Percentiles rank a stretch among this genome's conserved stretches.
These are phyloP conservation scores for Drosophila kuntzei DNA, from an alignment of 2,888 invertebrate genomes.

Conservation along the genomic window DNA sequence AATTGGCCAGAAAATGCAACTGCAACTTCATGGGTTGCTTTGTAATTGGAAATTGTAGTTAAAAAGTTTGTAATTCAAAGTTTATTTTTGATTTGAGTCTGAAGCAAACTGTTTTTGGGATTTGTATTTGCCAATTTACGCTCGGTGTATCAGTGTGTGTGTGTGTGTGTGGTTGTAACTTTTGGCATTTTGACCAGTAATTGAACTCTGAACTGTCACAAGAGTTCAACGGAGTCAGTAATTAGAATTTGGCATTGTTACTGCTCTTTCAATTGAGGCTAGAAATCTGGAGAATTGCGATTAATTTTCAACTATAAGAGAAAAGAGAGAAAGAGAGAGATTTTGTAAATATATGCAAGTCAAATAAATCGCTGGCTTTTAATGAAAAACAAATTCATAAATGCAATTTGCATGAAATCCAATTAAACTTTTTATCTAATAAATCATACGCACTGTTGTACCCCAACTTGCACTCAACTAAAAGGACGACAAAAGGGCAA, in stretches of 20 bases:
- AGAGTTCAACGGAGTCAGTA: constrained; percentile 55
- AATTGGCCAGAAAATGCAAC: constrained; percentile 37
- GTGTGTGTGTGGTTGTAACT: constrained; percentile 39
- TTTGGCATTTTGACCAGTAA: constrained; percentile 65
- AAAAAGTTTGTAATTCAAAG: constrained; percentile 71
- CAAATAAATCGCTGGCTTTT: constrained; percentile 44
- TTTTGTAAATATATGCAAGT: constrained; percentile 9
- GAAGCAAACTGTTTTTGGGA: constrained; percentile 36
- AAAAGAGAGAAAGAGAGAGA: neutral
- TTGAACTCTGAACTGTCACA: constrained; percentile 70
- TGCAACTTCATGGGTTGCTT: constrained; percentile 32
- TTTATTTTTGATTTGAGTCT: constrained; percentile 65
- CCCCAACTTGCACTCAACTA: too few species aligned
- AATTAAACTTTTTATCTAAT: constrained; percentile 75
- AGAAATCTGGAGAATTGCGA: constrained; percentile 12
- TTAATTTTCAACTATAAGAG: neutral
- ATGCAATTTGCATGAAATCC: constrained; percentile 72
- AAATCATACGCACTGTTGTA: constrained; percentile 71
- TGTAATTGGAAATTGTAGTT: constrained; percentile 80
- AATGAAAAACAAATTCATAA: constrained; percentile 72
- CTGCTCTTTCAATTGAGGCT: constrained; percentile 34
- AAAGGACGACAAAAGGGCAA: constrained; percentile 37
- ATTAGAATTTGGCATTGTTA: constrained; percentile 60
- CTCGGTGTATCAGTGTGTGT: constrained; percentile 4
- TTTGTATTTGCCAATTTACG: constrained; percentile 44